Percentiles rank a stretch among this genome's conserved stretches.
Conservation (phyloP, 2,888 invertebrate species). For the Pycnomerus fuliginosus region DNA sequence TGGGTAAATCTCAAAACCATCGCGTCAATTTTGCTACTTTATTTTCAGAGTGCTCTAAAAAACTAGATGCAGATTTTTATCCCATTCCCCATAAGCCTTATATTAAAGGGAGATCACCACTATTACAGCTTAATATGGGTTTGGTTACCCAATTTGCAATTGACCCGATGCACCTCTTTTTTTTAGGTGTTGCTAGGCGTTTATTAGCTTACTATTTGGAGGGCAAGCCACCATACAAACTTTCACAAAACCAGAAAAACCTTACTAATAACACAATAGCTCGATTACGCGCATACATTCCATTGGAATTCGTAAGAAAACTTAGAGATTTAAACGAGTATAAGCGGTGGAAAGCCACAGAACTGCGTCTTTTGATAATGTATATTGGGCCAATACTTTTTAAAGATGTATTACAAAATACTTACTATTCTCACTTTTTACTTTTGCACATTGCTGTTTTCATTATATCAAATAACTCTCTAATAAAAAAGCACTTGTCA, state of each 20-base stretch:
- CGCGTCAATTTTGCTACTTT: neutral
- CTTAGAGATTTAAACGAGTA: neutral
- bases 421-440: neutral
- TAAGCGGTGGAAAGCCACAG: neutral
- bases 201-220: neutral
- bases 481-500: neutral
- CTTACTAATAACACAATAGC: neutral
- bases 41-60: neutral
- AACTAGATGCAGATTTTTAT: neutral
- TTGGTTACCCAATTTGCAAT: neutral
- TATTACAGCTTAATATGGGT: neutral
- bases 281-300: neutral
- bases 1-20: conserved; percentile 6
- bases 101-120: neutral
- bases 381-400: neutral
- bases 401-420: neutral
- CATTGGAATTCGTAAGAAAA: neutral
- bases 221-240: neutral
- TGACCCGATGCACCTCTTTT: neutral
- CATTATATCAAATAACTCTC: neutral
- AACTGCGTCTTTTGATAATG: neutral
- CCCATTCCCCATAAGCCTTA: no score
- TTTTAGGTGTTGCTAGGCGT: neutral
- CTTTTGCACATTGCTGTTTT: neutral
- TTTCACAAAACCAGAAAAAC: neutral